Conservation (phyloP, 2,888 invertebrate genomes). For the Agrypnus murinus region DNA sequence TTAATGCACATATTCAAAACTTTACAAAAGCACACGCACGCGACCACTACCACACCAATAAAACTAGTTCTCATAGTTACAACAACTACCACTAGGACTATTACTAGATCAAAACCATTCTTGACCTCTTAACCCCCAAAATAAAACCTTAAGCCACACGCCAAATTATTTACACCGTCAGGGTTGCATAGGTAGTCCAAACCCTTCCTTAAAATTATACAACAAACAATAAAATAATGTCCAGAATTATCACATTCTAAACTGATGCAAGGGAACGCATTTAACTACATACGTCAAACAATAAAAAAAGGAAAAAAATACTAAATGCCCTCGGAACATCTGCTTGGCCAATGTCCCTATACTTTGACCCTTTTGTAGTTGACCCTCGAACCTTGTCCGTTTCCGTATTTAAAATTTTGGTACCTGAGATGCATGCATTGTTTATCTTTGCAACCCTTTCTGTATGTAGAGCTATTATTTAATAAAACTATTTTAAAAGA, state of each 20-base stretch:
- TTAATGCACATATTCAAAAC: background rate
- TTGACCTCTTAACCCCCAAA: constrained; percentile 37
- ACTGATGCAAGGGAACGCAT: constrained; percentile 11
- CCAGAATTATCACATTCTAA: constrained; percentile 27
- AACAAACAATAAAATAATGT: constrained; percentile 28
- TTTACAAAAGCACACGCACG: constrained; percentile 3
- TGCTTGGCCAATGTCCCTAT: constrained; percentile 55
- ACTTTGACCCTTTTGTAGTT: constrained; percentile 55
- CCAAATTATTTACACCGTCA: constrained; percentile 29
- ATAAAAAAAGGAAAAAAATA: constrained; percentile 17
- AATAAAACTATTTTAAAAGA: too few relatives aligned
- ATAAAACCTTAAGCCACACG: constrained; percentile 40
- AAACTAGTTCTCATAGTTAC: constrained; percentile 21
- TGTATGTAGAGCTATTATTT: too few relatives aligned
- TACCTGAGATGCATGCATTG: constrained; percentile 44
- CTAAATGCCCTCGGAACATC: constrained; percentile 45
- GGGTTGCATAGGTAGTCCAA: constrained; percentile 6
- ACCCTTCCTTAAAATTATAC: constrained; percentile 35
- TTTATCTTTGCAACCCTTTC: constrained; percentile 38
- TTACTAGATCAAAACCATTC: constrained; percentile 31
- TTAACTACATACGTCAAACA: constrained; percentile 6
- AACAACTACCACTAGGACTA: too few relatives aligned
- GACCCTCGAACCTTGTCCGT: constrained; percentile 50
- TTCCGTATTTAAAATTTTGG: constrained; percentile 53
- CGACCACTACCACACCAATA: background rate